Conservation (phyloP, 2,113 vertebrate species). For the Turdus rufiventris region DNA sequence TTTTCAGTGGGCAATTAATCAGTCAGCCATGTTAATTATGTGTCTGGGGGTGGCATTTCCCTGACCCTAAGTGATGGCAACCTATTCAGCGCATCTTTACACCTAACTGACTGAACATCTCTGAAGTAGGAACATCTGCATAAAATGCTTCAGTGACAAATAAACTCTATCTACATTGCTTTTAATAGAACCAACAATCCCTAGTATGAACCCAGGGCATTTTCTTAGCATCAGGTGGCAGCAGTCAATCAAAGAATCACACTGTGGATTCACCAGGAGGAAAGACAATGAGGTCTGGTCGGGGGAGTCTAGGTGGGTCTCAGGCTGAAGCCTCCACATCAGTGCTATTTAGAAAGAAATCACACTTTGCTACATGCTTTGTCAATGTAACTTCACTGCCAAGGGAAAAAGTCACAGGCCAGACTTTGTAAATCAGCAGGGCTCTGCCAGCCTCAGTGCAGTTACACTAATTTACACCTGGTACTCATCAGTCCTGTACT, state of each 20-base stretch:
- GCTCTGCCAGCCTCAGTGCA: neutral
- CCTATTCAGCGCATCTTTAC: conserved; percentile 63
- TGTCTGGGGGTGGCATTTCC: conserved; percentile 49
- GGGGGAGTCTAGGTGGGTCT: conserved; percentile 38
- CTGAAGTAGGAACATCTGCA: conserved; percentile 77
- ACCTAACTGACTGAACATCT: conserved; percentile 77
- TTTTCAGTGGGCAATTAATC: conserved; percentile 58
- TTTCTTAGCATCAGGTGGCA: conserved; percentile 83
- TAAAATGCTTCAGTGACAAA: conserved; percentile 80
- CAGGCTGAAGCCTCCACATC: neutral
- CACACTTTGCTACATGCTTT: neutral
- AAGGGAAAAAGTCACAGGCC: neutral
- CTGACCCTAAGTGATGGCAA: conserved; percentile 31
- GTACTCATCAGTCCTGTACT: neutral
- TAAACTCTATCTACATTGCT: conserved; percentile 76
- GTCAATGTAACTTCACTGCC: neutral
- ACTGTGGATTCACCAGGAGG: conserved; percentile 59
- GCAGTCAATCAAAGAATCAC: conserved; percentile 79
- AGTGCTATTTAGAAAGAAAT: neutral
- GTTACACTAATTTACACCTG: neutral
- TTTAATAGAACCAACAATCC: conserved; percentile 82
- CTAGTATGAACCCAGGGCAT: conserved; percentile 73
- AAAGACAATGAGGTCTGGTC: conserved; percentile 71
- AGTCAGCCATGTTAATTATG: conserved; percentile 46
- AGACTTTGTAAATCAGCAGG: conserved; percentile 8